Base-by-base conservation (phyloP, 2,888 invertebrate genomes). In the Didymodactylos carnosus region DNA sequence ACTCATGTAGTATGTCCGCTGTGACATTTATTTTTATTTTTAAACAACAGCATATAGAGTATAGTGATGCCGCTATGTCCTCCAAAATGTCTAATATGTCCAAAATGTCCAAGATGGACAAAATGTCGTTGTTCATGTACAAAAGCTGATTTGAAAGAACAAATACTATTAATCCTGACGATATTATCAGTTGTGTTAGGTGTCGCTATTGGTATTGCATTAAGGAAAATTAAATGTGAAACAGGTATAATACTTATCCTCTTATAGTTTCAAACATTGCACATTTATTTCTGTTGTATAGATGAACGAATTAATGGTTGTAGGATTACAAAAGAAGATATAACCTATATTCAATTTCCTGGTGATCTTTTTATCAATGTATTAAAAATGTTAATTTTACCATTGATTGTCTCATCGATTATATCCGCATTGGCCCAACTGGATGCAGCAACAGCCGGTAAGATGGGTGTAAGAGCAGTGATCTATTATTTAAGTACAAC, bases 361-460 rank as follows among this genome's bases (percentile, higher is more conserved):
- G 88, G 88, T 79, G 88, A 88, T 77, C 83, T 88, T 14, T 85
- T 88, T 75, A 88, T 88, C 87, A 83, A 88, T 75, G 85, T 87
- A 81, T 82, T 88, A 74, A 88, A 88, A 82, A 87, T 88, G 87
- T 86, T 88, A 78, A 88, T 88, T 77, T 83, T 88, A 35, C 88
- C 88, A 11, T 86, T 88, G 72, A 88, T 88, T 77, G 85, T 88
- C 69, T 87, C 88, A 40, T 87, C 87, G 72, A 84, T 88, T 72
- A 86, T 88, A 74, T 85, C 84, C 87, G 88, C 84, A 76, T 85
- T 88, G 81, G 87, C 88, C 13, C 87, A 87, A 77, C 80, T 88
- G 79, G 88, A 88, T 79, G 86, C 88, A 4, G 86, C 84, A 78
- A 86, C 87, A 70, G 87, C 87, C 40, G 88, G 88, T 35, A 85